Base-by-base conservation (phyloP, 2,113 vertebrate genomes). In the Heterochromis multidens region DNA sequence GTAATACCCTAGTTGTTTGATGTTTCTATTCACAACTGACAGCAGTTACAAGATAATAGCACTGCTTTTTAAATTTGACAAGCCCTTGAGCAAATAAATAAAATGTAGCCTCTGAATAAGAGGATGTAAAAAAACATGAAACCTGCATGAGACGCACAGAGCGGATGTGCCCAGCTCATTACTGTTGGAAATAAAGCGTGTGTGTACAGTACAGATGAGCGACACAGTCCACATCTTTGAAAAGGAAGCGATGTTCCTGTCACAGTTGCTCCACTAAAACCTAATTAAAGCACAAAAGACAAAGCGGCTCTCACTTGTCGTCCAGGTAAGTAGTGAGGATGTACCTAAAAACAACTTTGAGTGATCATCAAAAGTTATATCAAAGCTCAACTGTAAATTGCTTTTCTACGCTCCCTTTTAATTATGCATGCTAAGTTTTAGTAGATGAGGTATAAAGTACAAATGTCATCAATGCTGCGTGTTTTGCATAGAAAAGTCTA, bases 211-310 rank as follows among this genome's bases (percentile, higher is more conserved):
- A 65, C 35, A 37, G 61, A 92, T 84, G 89, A 91, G 78, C 29
- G 33, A 63, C 87, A 80, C 12, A 52, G 85, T 85, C 79, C 49
- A 3, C 60, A 16, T 86, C 89, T 93, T 89, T 93, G 88, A 93
- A 92, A 84, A 91, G 83, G 77, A 90, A 88, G 91, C 65, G 86
- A 87, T 90, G 87, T 81, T 72, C 40, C 86, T 82, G 91, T 91
- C 83, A 84, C 88, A 60, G 83, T 33, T 27, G 33, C 57, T 54
- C 84, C 85, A 88, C 87, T 62, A 81, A 70, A 90, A 90, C 86
- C 86, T 93, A 94, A 95, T 96, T 95, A 94, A 82, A 85, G 85
- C 91, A 84, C 72, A 65, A 87, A 91, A 90, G 86, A 78, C 79
- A 76, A 86, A 74, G 60, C 19, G 10, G 49, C 67, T 84, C 67